Conservation (phyloP, 2,888 invertebrate species). For the Latheticus oryzae region DNA sequence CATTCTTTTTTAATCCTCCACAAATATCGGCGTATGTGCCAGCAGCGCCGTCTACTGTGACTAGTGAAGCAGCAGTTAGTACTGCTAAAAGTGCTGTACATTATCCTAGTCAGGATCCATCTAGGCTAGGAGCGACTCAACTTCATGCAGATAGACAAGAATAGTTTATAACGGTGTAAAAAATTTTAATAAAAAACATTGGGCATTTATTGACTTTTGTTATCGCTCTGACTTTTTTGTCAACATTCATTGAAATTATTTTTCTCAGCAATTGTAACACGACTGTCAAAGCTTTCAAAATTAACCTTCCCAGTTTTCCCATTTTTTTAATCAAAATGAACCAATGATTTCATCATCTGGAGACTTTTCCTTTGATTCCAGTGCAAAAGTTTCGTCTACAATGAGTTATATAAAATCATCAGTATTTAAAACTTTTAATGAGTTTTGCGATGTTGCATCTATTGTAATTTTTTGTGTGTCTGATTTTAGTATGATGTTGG, state of each 20-base stretch:
- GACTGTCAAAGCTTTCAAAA: too few species aligned
- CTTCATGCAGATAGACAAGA: conserved; percentile 61
- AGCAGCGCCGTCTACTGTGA: conserved; percentile 57
- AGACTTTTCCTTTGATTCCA: conserved; percentile 7
- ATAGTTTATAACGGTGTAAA: too few species aligned
- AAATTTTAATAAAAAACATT: conserved; percentile 12
- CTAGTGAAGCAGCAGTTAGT: conserved; percentile 64
- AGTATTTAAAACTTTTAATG: conserved; percentile 24
- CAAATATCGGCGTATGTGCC: conserved; percentile 59
- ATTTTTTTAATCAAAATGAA: background rate
- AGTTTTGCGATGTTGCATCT: conserved; percentile 55
- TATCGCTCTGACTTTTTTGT: too few species aligned
- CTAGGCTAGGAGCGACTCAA: conserved; percentile 82
- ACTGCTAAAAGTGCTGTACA: conserved; percentile 75
- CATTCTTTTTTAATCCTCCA: conserved; percentile 66
- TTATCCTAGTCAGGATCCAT: conserved; percentile 98
- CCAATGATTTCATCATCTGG: too few species aligned
- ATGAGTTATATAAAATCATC: conserved; percentile 20
- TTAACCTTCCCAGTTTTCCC: too few species aligned
- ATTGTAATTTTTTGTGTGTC: conserved; percentile 51
- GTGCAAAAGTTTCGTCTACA: background rate
- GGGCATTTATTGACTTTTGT: too few species aligned
- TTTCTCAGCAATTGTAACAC: too few species aligned
- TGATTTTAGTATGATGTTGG: conserved; percentile 56
- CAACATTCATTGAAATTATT: too few species aligned